These are phyloP conservation scores for Noctuana brunneofusca DNA, from an alignment of 2,888 invertebrate genomes.

Conservation along the genomic window DNA sequence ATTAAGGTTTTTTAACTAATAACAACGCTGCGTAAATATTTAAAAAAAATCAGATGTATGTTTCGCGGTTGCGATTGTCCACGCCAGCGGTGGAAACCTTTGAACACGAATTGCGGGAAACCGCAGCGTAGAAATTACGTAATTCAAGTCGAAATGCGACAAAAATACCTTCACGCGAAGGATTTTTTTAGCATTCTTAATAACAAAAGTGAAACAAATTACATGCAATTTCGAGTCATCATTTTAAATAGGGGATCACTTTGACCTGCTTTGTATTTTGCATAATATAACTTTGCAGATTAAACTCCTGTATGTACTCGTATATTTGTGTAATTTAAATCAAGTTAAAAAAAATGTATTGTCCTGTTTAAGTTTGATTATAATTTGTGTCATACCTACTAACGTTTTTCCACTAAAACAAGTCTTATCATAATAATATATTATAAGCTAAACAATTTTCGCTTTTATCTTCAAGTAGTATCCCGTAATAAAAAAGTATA, in stretches of 20 bases:
- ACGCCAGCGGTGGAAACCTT: slow-evolving; percentile 9
- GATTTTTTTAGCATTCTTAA: neutral
- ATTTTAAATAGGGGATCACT: no score
- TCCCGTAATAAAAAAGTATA: slow-evolving; percentile 10
- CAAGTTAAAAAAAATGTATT: no score
- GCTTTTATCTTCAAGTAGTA: neutral
- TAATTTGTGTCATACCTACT: neutral
- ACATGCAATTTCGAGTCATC: no score
- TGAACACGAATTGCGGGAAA: slow-evolving; percentile 23
- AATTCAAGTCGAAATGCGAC: slow-evolving; percentile 9
- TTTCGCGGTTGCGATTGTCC: slow-evolving; percentile 4
- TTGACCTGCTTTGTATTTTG: no score
- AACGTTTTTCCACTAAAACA: neutral
- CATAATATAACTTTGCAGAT: no score
- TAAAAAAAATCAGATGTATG: no score
- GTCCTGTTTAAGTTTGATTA: neutral
- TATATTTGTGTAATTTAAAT: no score
- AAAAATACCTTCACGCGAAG: slow-evolving; percentile 1
- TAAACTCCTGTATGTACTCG: no score
- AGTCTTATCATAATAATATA: neutral
- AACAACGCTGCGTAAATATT: no score
- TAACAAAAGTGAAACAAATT: neutral
- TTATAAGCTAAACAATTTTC: neutral
- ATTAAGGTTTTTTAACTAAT: no score
- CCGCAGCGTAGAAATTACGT: slow-evolving; percentile 15